Base-by-base conservation (phyloP, 1,140 invertebrate species). In the Leptopilina clavipes region DNA sequence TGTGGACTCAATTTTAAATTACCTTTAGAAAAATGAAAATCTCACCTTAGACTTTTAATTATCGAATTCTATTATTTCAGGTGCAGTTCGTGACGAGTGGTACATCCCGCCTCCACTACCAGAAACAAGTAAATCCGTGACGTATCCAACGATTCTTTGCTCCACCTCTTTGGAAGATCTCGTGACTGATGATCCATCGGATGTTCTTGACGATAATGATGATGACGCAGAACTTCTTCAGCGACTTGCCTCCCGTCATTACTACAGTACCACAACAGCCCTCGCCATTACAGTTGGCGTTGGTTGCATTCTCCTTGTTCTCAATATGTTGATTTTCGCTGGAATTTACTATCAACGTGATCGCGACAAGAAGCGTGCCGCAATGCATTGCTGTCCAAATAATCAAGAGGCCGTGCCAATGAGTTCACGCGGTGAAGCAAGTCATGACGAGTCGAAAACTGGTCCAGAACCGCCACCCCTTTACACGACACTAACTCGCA, bases 261-360 rank as follows among this genome's bases (percentile, higher is more conserved):
- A 93, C 81, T 93, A 93, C 83, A 93, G 92, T 81, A 96, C 95
- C 80, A 96, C 95, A 0, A 95, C 95, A 1, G 95, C 95, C 9
- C 91, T 97, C n/a, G 95, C 94, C 12, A 94, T 97, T n/a, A 97
- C 96, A 0, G 95, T 97, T 12, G 95, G 96, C 1, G 94, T 97
- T 18, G 97, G 97, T 1, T 97, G 96, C 85, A 94, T 96, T 56
- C 92, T 98, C 3, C 91, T 98, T 5, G 92, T 97, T 3, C 92
- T 98, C 12, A 97, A 98, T 89, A 93, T 97, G 88, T 90, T 97
- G 56, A 95, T 97, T 71, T 97, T 97, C 84, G 95, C 95, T 1
- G 96, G 95, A 65, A 95, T 97, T 75, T 97, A 96, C 87, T 96
- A 97, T 84, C 95, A 97, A 83, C 90, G 95, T 44, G 94, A 95